A percentile compares a stretch with the other conserved stretches of the same genome.
These are phyloP conservation scores for Acrocephalus kingi DNA, from an alignment of 2,113 vertebrate species.

Conservation along the genomic window DNA sequence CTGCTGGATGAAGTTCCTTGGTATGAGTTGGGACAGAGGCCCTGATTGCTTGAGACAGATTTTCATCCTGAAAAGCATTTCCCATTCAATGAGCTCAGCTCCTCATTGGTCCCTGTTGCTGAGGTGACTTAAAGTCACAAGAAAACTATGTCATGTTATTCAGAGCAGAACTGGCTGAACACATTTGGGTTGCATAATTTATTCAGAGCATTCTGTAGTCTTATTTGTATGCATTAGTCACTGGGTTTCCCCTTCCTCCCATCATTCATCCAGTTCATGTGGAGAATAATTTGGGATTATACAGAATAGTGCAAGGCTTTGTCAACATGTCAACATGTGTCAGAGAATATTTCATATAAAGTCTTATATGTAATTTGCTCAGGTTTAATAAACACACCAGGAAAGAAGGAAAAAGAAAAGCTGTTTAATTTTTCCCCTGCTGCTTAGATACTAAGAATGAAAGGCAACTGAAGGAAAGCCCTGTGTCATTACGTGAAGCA, in stretches of 20 bases:
- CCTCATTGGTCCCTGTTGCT: neutral
- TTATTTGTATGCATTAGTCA: constrained; percentile 18
- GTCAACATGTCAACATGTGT: constrained; percentile 4
- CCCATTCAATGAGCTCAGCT: neutral
- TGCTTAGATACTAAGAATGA: neutral
- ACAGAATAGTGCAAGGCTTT: neutral
- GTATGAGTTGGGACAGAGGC: neutral
- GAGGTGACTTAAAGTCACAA: neutral
- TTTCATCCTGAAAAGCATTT: neutral
- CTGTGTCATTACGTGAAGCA: neutral
- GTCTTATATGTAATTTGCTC: neutral
- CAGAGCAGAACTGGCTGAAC: neutral
- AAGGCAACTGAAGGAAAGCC: neutral
- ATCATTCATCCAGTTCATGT: neutral
- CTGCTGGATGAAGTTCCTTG: neutral
- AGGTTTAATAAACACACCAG: neutral
- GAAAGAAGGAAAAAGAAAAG: neutral
- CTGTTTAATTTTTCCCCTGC: neutral
- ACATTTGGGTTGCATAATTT: constrained; percentile 6
- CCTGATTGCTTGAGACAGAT: neutral
- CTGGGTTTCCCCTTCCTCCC: neutral
- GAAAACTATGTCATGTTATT: neutral
- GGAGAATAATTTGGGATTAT: constrained; percentile 26
- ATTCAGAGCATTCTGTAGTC: neutral
- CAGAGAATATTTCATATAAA: neutral